Evolutionary conservation across 2,113 vertebrate species (phyloP), one percentile per base, ranked within the genome.

Genomic region (Pao palembangensis): DNA sequence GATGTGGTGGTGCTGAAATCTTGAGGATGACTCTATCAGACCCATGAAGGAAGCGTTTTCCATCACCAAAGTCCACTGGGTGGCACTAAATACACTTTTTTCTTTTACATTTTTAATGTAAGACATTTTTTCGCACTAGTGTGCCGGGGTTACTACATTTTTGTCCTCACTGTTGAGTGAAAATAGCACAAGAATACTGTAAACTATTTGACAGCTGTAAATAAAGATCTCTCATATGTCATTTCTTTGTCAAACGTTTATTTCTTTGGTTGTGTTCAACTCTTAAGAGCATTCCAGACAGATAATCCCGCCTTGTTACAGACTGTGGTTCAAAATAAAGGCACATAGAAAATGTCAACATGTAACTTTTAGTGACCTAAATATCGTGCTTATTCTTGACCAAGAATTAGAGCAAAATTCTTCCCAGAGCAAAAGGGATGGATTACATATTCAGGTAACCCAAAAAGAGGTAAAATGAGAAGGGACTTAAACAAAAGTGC

Each of bases 121-220:
- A 71, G 44, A 61, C 18, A 66, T 58, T 20, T 57, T 67, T 63
- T 74, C 43, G 51, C 11, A 3, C 46, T 74, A 57, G 28, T 47
- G 31, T 63, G 75, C n/a, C 41, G 58, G 75, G 64, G 55, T 54
- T 67, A 63, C 55, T 70, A 70, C 16, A 13, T 47, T 17, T 51
- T 74, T 58, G 51, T 63, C 52, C 48, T 72, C 57, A 41, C 13
- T 62, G 57, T 83, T 76, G 67, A 71, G 46, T 43, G 54, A 82
- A 78, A 41, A 65, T 67, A 76, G 61, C 38, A 28, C 23, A 42
- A 83, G 68, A 28, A 28, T 3, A 28, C 25, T 7, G 5, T 76
- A 66, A 81, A 78, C 31, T 49, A 69, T 79, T 68, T 82, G 82
- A 75, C 78, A 77, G 56, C 64, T 81, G 74, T 78, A 85, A 91